Evolutionary conservation across 2,113 vertebrate genomes (phyloP).

Genomic region (Limnothrissa miodon): DNA sequence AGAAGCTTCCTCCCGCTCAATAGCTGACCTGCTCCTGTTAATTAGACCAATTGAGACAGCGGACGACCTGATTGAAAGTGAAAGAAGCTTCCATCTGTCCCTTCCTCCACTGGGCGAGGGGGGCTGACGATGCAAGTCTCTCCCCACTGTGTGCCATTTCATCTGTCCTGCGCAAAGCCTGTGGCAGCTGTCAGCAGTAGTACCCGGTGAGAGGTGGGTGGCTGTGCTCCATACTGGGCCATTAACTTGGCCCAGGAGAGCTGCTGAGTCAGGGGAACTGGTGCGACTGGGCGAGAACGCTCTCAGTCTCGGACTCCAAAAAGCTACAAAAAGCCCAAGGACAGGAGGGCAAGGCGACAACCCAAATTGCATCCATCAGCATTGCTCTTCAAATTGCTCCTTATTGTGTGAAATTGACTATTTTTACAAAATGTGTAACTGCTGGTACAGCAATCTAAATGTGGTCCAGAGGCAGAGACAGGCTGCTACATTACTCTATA

Average conservation of each 20-base stretch:
- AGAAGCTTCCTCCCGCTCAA: neutral
- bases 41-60: neutral
- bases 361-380: neutral
- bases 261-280: neutral
- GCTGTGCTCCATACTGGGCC: neutral
- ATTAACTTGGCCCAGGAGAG: neutral
- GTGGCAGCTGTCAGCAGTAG: slow-evolving; percentile 3
- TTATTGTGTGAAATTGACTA: too few relatives aligned
- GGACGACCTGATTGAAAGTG: neutral
- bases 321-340: neutral
- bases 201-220: neutral
- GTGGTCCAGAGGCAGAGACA: too few relatives aligned
- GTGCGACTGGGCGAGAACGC: neutral
- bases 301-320: neutral
- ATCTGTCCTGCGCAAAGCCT: neutral
- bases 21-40: neutral
- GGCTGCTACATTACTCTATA: too few relatives aligned
- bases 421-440: too few relatives aligned
- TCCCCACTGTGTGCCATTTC: neutral
- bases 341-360: neutral
- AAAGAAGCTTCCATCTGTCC: neutral
- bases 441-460: too few relatives aligned
- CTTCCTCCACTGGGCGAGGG: neutral
- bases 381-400: too few relatives aligned
- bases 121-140: neutral